Evolutionary conservation across 2,113 vertebrate genomes (phyloP).

Genomic region (Brienomyrus longianalis): DNA sequence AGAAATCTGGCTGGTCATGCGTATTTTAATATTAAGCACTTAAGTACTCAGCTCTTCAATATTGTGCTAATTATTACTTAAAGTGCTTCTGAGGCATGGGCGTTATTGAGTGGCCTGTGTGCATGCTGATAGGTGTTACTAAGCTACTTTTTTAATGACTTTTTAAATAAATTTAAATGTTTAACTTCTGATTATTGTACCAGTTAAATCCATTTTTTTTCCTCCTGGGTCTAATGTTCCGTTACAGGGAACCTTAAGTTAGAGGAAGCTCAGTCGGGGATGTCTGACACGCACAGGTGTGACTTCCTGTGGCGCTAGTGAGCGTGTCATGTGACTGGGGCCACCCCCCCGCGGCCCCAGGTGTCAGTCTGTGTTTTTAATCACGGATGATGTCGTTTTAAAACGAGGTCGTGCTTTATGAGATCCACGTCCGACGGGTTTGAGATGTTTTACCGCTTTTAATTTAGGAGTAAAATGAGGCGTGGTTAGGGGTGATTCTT

Average conservation of each 20-base stretch:
- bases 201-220: background rate
- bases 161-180: background rate
- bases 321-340: background rate
- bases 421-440: background rate
- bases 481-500: background rate
- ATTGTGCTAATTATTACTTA: constrained; percentile 10
- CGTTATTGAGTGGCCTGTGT: background rate
- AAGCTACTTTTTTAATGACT: background rate
- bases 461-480: background rate
- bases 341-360: background rate
- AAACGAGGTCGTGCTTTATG: background rate
- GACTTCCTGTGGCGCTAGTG: background rate
- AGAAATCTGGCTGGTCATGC: background rate
- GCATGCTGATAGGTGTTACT: background rate
- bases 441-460: background rate
- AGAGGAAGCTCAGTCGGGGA: background rate
- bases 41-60: background rate
- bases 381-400: background rate
- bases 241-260: background rate
- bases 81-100: background rate
- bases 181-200: background rate
- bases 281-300: background rate
- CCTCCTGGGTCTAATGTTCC: background rate
- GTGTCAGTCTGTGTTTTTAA: background rate
- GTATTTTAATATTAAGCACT: constrained; percentile 19